Conservation (phyloP, 37 sponge, comb jelly and placozoan genomes). For the Hormiphora californensis region DNA sequence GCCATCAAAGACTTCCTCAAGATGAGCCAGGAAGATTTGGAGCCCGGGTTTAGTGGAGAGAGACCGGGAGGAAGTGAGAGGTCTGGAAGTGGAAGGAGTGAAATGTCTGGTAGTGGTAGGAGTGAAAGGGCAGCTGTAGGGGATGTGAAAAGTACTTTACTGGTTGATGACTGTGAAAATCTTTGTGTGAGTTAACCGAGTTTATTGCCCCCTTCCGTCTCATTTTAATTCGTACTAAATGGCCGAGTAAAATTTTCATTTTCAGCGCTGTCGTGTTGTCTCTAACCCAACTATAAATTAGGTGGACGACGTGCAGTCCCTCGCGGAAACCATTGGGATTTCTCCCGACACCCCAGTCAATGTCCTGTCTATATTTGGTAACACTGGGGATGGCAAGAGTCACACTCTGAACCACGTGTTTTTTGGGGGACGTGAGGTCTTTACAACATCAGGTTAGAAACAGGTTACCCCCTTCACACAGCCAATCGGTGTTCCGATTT, state of each 20-base stretch:
- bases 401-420: constrained; percentile 86
- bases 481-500: not conserved
- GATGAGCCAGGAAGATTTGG: no score
- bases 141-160: not conserved
- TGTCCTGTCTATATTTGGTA: constrained; percentile 92
- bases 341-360: constrained; percentile 60
- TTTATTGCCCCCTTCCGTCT: no score
- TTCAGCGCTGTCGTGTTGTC: no score
- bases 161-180: constrained; percentile 54
- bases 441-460: constrained; percentile 64
- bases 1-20: no score
- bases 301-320: constrained; percentile 58
- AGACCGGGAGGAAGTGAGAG: no score
- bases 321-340: constrained; percentile 59
- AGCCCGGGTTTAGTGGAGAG: no score
- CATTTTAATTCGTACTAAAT: no score
- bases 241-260: no score
- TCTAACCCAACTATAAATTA: no score
- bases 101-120: no score
- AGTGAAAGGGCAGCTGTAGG: no score
- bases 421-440: constrained; percentile 75
- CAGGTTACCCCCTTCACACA: not conserved
- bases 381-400: constrained; percentile 95
- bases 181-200: constrained; percentile 50
- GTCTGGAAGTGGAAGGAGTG: no score